A percentile compares a stretch with the other conserved stretches of the same genome.
Evolutionary conservation across 2,797 vertebrate species (phyloP).

Genomic region (Pantherophis vulpinus): DNA sequence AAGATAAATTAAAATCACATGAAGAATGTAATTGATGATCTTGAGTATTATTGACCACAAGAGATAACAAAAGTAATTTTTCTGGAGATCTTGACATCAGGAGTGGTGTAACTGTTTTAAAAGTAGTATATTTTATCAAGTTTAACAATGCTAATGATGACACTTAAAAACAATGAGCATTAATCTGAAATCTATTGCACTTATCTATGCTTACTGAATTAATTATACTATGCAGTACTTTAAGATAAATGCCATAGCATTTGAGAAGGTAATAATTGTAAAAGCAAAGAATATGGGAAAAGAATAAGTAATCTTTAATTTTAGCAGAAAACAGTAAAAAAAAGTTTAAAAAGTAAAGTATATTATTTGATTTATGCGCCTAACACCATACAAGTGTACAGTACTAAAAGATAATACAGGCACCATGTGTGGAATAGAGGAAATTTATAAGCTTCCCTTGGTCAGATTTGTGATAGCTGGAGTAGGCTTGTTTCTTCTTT

Average conservation of each 20-base stretch:
- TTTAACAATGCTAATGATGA: not conserved
- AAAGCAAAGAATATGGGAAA: not conserved
- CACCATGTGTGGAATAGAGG: not conserved
- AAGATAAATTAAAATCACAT: not conserved
- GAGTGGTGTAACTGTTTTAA: not conserved
- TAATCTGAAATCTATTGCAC: not conserved
- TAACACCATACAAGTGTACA: not conserved
- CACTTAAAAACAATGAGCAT: not conserved
- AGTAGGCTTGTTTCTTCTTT: not conserved
- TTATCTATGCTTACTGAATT: not conserved
- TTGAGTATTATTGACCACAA: not conserved
- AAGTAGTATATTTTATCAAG: not conserved
- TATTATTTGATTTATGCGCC: not conserved
- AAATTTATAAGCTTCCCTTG: not conserved
- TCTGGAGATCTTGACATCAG: not conserved
- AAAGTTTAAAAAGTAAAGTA: not conserved
- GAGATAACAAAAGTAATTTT: not conserved
- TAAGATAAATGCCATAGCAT: not conserved
- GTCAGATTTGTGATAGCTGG: not conserved
- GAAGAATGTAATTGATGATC: not conserved
- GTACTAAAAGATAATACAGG: not conserved
- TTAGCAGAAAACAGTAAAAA: not conserved
- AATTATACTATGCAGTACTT: not conserved
- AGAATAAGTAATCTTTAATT: not conserved
- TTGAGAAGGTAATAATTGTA: not conserved